phyloP scores from a whole-genome alignment of 2,797 vertebrate species.

The Eutrigla gurnardus region DNA sequence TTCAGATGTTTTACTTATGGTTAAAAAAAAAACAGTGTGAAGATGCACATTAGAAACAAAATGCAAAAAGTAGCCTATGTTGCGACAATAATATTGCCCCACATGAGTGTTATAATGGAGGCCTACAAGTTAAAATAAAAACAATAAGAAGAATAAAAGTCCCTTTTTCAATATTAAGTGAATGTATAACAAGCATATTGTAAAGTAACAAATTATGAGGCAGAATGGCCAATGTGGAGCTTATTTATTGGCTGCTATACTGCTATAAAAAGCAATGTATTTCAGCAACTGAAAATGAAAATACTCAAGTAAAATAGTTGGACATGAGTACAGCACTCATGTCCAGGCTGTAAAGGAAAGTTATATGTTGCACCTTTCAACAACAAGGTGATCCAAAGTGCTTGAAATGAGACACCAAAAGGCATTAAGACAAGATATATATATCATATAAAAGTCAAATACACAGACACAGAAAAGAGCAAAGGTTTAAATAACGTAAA shows the following conservation, averaged over 20 bases:
- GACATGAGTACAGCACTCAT: neutral
- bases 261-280: no score
- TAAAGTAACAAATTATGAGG: neutral
- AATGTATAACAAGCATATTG: neutral
- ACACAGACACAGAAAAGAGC: no score
- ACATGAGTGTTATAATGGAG: neutral
- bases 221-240: neutral
- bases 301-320: neutral
- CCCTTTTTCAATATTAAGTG: neutral
- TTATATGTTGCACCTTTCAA: neutral
- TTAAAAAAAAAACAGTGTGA: no score
- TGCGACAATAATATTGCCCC: neutral
- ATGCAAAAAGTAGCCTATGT: no score
- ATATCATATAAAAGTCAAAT: neutral
- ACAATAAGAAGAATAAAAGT: neutral
- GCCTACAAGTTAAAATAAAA: no score
- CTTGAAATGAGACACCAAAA: neutral
- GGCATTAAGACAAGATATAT: neutral
- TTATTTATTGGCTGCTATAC: no score
- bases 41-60: no score
- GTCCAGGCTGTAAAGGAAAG: neutral
- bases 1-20: no score
- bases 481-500: neutral
- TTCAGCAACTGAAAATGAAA: neutral
- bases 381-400: constrained; percentile 1